phyloP scores from a whole-genome alignment of 2,113 vertebrate species.

The Rana temporaria region DNA sequence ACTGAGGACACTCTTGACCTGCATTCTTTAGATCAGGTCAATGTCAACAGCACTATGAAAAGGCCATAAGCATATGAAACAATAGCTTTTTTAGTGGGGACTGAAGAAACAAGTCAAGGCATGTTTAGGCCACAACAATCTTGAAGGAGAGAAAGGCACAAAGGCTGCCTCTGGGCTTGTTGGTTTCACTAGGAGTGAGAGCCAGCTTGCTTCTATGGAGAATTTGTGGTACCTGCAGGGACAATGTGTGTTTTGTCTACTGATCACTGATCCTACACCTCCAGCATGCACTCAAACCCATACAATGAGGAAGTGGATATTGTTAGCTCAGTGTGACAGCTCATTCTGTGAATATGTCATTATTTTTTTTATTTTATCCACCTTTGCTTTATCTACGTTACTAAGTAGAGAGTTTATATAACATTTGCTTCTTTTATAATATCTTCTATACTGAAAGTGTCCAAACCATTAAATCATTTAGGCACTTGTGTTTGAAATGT shows the following conservation, averaged over 20 bases:
- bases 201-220: constrained; percentile 3
- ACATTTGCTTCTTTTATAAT: too few relatives aligned
- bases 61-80: not conserved
- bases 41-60: constrained; percentile 34
- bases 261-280: not conserved
- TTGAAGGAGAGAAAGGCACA: constrained; percentile 14
- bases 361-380: too few relatives aligned
- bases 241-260: constrained; percentile 35
- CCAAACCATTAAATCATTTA: too few relatives aligned
- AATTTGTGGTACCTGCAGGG: constrained; percentile 3
- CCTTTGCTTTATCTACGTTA: too few relatives aligned
- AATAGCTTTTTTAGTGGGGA: constrained; percentile 22
- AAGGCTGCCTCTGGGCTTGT: constrained; percentile 7
- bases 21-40: constrained; percentile 33
- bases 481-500: too few relatives aligned
- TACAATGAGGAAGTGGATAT: not conserved
- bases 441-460: too few relatives aligned
- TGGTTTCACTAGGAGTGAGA: constrained; percentile 11
- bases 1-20: not conserved
- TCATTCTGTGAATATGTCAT: too few relatives aligned
- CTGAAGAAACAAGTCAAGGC: constrained; percentile 45
- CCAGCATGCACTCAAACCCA: constrained; percentile 3
- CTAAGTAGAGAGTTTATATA: too few relatives aligned
- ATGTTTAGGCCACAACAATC: constrained; percentile 25
- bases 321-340: not conserved